Evolutionary conservation across 2,797 vertebrate genomes (phyloP).

Genomic region (Megaceryle alcyon): DNA sequence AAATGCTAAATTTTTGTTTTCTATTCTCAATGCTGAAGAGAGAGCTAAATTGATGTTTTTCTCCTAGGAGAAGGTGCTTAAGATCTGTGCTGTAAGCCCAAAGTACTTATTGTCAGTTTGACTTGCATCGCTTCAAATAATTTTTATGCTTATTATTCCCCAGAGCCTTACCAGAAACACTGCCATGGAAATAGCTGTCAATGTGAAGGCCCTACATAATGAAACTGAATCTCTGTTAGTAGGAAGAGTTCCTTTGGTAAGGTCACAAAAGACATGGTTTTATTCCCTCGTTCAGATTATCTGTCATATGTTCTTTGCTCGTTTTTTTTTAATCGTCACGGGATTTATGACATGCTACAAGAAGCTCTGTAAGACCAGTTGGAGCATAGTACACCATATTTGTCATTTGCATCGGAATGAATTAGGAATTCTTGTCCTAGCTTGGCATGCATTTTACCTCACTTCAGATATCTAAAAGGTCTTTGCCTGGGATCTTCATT

Average conservation of each 20-base stretch:
- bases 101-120: neutral
- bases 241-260: slow-evolving; percentile 93
- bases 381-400: neutral
- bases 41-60: neutral
- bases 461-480: neutral
- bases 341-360: neutral
- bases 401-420: neutral
- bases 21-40: neutral
- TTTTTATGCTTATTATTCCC: slow-evolving; percentile 19
- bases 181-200: slow-evolving; percentile 94
- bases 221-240: slow-evolving; percentile 94
- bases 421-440: neutral
- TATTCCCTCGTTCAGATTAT: neutral
- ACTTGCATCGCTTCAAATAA: neutral
- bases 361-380: neutral
- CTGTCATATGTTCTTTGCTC: neutral
- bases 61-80: neutral
- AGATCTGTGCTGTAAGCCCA: neutral
- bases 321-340: neutral
- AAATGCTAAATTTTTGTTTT: neutral
- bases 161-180: slow-evolving; percentile 95
- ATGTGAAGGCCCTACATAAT: slow-evolving; percentile 94
- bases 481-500: neutral
- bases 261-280: slow-evolving; percentile 21
- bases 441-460: neutral